Conservation (phyloP, 2,888 invertebrate species). For the Hylaea fasciaria region DNA sequence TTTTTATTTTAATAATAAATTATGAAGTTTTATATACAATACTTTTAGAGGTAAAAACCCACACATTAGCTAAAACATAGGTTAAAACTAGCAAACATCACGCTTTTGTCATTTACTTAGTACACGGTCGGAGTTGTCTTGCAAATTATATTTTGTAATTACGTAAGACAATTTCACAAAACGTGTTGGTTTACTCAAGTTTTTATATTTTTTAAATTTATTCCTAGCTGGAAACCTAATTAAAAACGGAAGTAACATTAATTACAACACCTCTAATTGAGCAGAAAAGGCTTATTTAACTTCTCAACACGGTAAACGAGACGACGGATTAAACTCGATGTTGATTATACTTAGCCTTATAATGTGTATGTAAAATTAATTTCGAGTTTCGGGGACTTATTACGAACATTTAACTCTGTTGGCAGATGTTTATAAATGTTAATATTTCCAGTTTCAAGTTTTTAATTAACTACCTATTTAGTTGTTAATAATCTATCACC, state of each 20-base stretch:
- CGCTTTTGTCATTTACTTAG: no score
- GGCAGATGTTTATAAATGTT: conserved; percentile 76
- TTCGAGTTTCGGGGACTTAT: conserved; percentile 48
- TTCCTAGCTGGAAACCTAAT: conserved; percentile 1
- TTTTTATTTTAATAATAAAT: no score
- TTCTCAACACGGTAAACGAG: conserved; percentile 23
- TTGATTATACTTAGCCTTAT: conserved; percentile 46
- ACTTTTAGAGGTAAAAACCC: no score
- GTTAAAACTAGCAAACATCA: no score
- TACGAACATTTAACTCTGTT: conserved; percentile 33
- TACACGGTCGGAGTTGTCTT: no score
- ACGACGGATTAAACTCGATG: conserved; percentile 40
- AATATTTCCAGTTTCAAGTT: conserved; percentile 78
- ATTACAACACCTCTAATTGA: conserved; percentile 26
- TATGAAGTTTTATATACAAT: no score
- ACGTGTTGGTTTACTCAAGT: no score
- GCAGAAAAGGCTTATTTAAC: conserved; percentile 25
- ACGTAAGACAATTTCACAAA: no score
- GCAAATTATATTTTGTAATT: no score
- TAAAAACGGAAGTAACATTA: conserved; percentile 13
- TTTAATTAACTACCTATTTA: conserved; percentile 78
- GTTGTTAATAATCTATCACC: no score
- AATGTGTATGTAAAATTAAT: conserved; percentile 49
- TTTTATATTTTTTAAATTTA: background rate
- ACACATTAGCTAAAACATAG: no score